Percentiles rank a stretch among this genome's conserved stretches.
phyloP scores from a whole-genome alignment of 2,888 invertebrate genomes.

The Melanargia galathea region DNA sequence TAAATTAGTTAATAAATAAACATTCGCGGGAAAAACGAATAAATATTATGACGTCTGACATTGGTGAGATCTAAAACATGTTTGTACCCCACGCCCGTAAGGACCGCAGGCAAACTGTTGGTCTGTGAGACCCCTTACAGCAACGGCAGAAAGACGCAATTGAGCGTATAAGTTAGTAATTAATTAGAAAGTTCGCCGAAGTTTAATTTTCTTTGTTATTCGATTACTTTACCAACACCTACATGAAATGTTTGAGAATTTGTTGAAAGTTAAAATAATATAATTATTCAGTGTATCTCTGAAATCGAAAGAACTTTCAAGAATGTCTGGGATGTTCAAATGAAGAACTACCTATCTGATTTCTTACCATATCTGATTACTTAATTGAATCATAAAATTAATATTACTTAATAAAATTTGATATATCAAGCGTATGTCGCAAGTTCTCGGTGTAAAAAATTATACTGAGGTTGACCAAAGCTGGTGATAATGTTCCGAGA shows the following conservation, averaged over 20 bases:
- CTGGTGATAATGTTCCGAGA: too few species aligned
- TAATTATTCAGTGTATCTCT: neutral
- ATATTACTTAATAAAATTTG: too few species aligned
- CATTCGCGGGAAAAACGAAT: too few species aligned
- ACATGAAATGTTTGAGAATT: constrained; percentile 8
- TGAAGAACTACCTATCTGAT: neutral
- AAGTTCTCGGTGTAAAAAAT: too few species aligned
- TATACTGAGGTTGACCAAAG: too few species aligned
- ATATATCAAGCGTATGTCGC: too few species aligned
- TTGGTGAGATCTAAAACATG: constrained; percentile 1
- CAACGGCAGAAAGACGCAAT: neutral
- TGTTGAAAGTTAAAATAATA: constrained; percentile 8
- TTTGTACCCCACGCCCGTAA: too few species aligned
- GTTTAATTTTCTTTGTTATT: constrained; percentile 16
- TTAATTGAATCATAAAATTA: too few species aligned
- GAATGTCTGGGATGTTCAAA: neutral
- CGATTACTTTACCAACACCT: constrained; percentile 19
- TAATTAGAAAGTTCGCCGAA: constrained; percentile 9
- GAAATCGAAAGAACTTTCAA: neutral
- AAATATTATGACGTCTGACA: too few species aligned
- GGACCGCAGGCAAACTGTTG: too few species aligned
- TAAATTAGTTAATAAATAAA: too few species aligned
- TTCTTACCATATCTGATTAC: neutral
- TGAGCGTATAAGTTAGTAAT: constrained; percentile 10
- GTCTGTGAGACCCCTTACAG: too few species aligned